Conservation (phyloP, 2,113 vertebrate species). For the Monarcha castaneiventris region DNA sequence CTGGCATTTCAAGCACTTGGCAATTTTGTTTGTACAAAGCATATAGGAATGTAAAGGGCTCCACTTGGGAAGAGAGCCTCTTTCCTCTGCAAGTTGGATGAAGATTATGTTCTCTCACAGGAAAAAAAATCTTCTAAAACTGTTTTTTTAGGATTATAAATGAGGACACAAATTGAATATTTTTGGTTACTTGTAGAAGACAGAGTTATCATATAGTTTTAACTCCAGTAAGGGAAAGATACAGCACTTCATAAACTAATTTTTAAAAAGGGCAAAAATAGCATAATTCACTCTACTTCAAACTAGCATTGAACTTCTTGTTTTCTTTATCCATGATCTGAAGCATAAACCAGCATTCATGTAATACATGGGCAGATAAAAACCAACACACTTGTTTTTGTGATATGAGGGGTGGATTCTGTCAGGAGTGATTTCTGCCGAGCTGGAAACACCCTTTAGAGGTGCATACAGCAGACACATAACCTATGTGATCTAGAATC, state of each 20-base stretch:
- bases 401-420: neutral
- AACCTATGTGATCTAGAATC: neutral
- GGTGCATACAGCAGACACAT: neutral
- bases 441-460: neutral
- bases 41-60: neutral
- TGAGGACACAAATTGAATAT: neutral
- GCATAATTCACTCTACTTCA: neutral
- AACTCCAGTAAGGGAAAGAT: neutral
- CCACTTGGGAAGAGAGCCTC: neutral
- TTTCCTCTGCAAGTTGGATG: neutral
- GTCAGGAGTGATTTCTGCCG: neutral
- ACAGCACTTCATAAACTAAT: neutral
- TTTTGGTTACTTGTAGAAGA: neutral
- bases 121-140: neutral
- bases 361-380: neutral
- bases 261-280: neutral
- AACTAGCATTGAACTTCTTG: neutral
- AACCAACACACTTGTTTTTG: neutral
- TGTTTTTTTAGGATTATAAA: neutral
- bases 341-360: neutral
- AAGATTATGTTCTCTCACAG: neutral
- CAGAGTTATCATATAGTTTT: neutral
- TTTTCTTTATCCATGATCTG: neutral
- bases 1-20: neutral
- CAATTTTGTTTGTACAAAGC: neutral